Evolutionary conservation across 2,888 invertebrate genomes (phyloP).

Genomic region (Psylliodes chrysocephalus): DNA sequence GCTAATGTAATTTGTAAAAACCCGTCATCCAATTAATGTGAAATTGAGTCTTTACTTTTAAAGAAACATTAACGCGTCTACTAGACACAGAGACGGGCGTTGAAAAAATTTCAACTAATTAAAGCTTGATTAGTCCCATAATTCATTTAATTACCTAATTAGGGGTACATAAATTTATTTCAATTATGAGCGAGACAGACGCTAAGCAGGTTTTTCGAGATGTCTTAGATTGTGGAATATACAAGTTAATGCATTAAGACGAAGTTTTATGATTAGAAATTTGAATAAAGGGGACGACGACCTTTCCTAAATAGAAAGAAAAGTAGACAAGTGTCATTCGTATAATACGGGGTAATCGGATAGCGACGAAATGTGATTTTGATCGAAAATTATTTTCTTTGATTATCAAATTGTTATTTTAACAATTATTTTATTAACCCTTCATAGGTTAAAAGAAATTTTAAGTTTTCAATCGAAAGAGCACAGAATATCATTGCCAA

Average conservation of each 20-base stretch:
- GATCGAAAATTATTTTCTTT: too few species aligned
- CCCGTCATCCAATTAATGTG: too few species aligned
- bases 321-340: constrained; percentile 3
- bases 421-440: too few species aligned
- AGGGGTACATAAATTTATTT: constrained; percentile 24
- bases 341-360: neutral
- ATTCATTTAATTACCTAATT: constrained; percentile 18
- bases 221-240: constrained; percentile 24
- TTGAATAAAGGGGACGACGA: constrained; percentile 27
- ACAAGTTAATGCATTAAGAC: constrained; percentile 19
- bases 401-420: too few species aligned
- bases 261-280: constrained; percentile 30
- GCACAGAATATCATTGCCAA: too few species aligned
- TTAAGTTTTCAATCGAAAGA: too few species aligned
- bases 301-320: constrained; percentile 18
- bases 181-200: constrained; percentile 14
- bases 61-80: neutral
- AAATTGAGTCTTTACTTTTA: too few species aligned
- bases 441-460: too few species aligned
- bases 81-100: neutral
- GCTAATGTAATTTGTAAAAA: too few species aligned
- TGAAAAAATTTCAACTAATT: constrained; percentile 4
- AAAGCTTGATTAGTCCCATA: constrained; percentile 13
- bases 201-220: constrained; percentile 29
- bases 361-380: neutral